phyloP scores from a whole-genome alignment of 1,140 invertebrate genomes.

The Orius insidiosus region DNA sequence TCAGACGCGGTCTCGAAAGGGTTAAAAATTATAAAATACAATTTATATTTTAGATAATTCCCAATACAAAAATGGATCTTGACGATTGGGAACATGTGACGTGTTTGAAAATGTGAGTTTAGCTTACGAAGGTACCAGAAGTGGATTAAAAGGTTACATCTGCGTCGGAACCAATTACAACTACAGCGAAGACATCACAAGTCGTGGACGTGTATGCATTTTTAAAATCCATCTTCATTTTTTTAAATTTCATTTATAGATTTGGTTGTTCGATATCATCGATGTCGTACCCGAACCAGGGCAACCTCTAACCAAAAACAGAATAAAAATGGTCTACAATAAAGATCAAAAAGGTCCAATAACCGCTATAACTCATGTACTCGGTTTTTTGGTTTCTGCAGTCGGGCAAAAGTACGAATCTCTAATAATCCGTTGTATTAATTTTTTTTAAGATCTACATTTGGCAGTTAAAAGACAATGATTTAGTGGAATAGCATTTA shows the following conservation, averaged over 20 bases:
- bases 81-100: conserved; percentile 94
- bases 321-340: conserved; percentile 88
- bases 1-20: too few relatives aligned
- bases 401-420: conserved; percentile 88
- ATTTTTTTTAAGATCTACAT: conserved; percentile 70
- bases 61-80: conserved; percentile 68
- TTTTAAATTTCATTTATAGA: conserved; percentile 41
- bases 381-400: conserved; percentile 87
- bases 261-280: conserved; percentile 93
- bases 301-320: conserved; percentile 90
- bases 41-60: conserved; percentile 42
- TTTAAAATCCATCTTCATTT: too few relatives aligned
- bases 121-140: conserved; percentile 84
- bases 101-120: conserved; percentile 87
- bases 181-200: conserved; percentile 97
- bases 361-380: conserved; percentile 85
- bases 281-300: conserved; percentile 98
- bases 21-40: conserved; percentile 1
- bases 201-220: conserved; percentile 64
- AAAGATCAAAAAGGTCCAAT: conserved; percentile 99
- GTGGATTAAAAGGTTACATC: conserved; percentile 88
- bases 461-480: conserved; percentile 94
- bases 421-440: too few relatives aligned
- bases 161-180: conserved; percentile 92
- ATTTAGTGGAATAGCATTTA: conserved; percentile 96